Evolutionary conservation across 2,797 vertebrate genomes (phyloP).

Genomic region (Microchirus variegatus): DNA sequence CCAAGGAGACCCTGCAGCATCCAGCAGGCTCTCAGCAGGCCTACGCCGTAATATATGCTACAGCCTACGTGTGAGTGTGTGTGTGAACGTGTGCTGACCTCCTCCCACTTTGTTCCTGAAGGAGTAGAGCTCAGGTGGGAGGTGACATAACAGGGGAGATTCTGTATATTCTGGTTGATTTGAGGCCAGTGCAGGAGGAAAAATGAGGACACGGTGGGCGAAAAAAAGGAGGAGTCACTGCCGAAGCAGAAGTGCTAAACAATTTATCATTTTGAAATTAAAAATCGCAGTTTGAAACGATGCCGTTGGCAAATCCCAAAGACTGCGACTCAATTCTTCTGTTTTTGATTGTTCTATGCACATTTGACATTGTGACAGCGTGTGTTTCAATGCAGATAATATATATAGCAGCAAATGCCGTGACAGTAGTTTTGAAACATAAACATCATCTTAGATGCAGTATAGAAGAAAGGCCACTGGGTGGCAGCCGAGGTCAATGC

Average conservation of each 20-base stretch:
- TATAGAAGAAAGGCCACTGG: too few species aligned
- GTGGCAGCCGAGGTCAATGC: too few species aligned
- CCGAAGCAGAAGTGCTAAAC: background rate
- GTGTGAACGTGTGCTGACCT: slow-evolving; percentile 5
- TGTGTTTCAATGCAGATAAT: too few species aligned
- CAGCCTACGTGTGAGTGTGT: slow-evolving; percentile 19
- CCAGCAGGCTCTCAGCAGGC: slow-evolving; percentile 41
- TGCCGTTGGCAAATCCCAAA: too few species aligned
- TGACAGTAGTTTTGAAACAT: too few species aligned
- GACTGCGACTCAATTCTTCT: too few species aligned
- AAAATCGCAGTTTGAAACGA: too few species aligned
- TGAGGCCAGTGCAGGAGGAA: slow-evolving; percentile 20
- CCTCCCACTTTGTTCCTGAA: slow-evolving; percentile 20
- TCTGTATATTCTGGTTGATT: slow-evolving; percentile 36
- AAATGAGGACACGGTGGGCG: slow-evolving; percentile 43
- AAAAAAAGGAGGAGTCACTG: slow-evolving; percentile 12
- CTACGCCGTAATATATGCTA: slow-evolving; percentile 30
- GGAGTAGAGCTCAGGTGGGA: slow-evolving; percentile 14
- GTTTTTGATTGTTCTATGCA: too few species aligned
- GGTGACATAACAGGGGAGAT: slow-evolving; percentile 28
- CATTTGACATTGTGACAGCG: too few species aligned
- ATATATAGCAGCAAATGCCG: too few species aligned
- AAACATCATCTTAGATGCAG: too few species aligned
- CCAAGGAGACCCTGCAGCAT: slow-evolving; percentile 56
- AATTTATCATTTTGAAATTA: too few species aligned